phyloP scores from a whole-genome alignment of 2,797 vertebrate species.

The Anableps anableps region DNA sequence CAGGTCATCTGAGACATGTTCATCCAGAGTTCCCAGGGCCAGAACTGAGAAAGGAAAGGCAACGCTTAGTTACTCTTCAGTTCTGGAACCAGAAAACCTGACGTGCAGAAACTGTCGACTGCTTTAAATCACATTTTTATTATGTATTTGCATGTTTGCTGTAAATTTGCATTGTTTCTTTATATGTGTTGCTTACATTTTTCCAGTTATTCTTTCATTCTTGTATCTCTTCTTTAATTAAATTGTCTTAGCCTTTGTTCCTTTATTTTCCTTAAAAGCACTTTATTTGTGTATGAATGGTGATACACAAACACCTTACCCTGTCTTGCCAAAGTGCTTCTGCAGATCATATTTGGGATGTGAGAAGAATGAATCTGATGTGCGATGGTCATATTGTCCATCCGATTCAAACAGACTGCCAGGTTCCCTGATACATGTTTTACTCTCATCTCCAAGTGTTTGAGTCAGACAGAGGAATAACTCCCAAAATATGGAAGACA shows the following conservation, averaged over 20 bases:
- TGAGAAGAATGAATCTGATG: slow-evolving; percentile 64
- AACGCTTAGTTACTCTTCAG: background rate
- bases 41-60: background rate
- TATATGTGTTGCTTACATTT: background rate
- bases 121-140: background rate
- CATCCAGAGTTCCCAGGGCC: background rate
- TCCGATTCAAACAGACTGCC: slow-evolving; percentile 37
- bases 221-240: background rate
- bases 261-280: too few relatives aligned
- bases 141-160: background rate
- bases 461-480: slow-evolving; percentile 33
- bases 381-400: slow-evolving; percentile 49
- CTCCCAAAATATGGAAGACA: slow-evolving; percentile 17
- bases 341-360: slow-evolving; percentile 47
- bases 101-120: background rate
- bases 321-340: background rate
- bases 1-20: background rate
- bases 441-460: slow-evolving; percentile 18
- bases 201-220: background rate
- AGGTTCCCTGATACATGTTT: slow-evolving; percentile 40
- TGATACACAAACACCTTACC: background rate
- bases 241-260: background rate
- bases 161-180: background rate
- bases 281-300: background rate
- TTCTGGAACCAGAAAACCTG: background rate